phyloP scores from a whole-genome alignment of 2,113 vertebrate genomes.

The Limanda limanda region DNA sequence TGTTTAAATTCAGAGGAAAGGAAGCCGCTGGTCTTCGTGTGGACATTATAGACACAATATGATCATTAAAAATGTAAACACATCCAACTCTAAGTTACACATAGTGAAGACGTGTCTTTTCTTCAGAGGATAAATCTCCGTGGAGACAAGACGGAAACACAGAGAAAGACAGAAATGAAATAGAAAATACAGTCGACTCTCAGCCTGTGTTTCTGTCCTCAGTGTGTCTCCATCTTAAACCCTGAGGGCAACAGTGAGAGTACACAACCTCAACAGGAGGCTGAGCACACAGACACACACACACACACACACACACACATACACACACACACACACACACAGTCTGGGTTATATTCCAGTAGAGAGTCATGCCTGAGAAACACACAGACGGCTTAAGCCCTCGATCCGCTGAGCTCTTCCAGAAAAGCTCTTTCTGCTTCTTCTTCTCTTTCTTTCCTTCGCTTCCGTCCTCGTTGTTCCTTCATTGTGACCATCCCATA shows the following conservation, averaged over 20 bases:
- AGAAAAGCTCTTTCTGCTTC: background rate
- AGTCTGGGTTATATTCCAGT: constrained; percentile 14
- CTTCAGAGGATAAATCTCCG: no score
- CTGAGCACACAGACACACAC: constrained; percentile 33
- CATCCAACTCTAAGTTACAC: no score
- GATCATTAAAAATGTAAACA: no score
- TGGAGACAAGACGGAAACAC: no score
- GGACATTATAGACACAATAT: no score
- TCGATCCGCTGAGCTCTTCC: constrained; percentile 39
- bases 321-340: constrained; percentile 14
- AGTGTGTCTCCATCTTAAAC: constrained; percentile 36
- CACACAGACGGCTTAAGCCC: constrained; percentile 48
- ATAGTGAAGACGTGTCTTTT: no score
- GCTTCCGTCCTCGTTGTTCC: background rate
- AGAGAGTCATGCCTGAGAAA: constrained; percentile 51
- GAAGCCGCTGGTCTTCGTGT: no score
- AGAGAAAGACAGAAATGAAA: background rate
- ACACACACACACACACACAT: constrained; percentile 38
- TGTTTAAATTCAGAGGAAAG: no score
- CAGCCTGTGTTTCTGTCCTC: background rate
- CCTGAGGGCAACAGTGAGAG: constrained; percentile 45
- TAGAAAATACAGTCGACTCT: background rate
- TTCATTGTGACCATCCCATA: background rate
- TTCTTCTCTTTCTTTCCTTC: background rate
- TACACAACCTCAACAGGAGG: constrained; percentile 16